Base-by-base conservation (phyloP, 30 jellyfish, hydroid and myxozoan genomes). In the Aurelia coerulea region DNA sequence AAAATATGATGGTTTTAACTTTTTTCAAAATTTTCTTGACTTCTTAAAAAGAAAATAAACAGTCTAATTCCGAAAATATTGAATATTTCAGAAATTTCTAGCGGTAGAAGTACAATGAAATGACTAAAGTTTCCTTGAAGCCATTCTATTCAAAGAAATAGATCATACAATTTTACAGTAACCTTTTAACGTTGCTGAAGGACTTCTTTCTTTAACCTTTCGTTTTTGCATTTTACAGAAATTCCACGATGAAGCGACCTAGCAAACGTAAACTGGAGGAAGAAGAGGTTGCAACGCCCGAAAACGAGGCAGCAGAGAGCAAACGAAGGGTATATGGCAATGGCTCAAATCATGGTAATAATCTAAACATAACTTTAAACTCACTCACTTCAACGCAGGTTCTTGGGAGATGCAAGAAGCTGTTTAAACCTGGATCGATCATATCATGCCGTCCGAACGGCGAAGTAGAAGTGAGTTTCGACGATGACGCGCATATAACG, bases 371-470 rank as follows among this genome's bases (percentile, higher is more conserved):
- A 49, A 23, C 74, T 35, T 39, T 62, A n/a, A 87, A 73, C 2
- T 50, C 93, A 1, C 90, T 93, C 64, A 52, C 50, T 18, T 80
- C 90, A 6, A 76, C 86, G 16, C 97, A 93, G 76, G 95, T 93
- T 39, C 92, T 93, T 34, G 97, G 96, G 13, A 83, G 78, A 67
- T 81, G 66, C 14, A 90, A 81, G 29, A 75, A 78, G 31, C 46
- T 50, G 46, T 93, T 87, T 68, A 72, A 67, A 39, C 98, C 98
- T 8, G 98, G 98, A 15, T 41, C 82, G 5, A 93, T 93, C 49
- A 88, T 75, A 46, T 31, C 35, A 51, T 86, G 90, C 81, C 74
- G 87, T 35, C 68, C 85, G 50, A 68, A 52, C 84, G 97, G 97
- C 9, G 97, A 93, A 49, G 88, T 93, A n/a, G 94, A 84, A 10